Evolutionary conservation across 2,797 vertebrate genomes (phyloP).

Genomic region (Chelmon rostratus): DNA sequence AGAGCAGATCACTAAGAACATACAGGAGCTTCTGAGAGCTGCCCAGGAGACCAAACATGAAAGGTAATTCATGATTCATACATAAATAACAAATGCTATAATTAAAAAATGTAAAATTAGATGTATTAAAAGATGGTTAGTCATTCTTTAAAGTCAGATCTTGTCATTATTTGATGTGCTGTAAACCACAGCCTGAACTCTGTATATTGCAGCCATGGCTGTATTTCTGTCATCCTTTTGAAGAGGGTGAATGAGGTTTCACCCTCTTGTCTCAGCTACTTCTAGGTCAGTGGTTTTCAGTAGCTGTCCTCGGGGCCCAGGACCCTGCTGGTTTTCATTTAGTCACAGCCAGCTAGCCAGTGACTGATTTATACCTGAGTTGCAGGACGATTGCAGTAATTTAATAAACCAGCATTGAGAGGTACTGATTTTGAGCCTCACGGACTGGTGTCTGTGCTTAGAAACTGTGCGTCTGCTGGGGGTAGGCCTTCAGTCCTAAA

Average conservation of each 20-base stretch:
- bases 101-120: background rate
- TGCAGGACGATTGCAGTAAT: background rate
- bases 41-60: slow-evolving; percentile 98
- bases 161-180: background rate
- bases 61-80: slow-evolving; percentile 82
- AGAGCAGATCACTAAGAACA: slow-evolving; percentile 99
- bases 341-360: slow-evolving; percentile 22
- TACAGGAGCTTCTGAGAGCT: slow-evolving; percentile 95
- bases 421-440: slow-evolving; percentile 30
- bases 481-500: slow-evolving; percentile 35
- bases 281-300: slow-evolving; percentile 65
- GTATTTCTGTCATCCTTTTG: slow-evolving; percentile 16
- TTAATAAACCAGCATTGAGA: slow-evolving; percentile 22
- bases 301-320: slow-evolving; percentile 16
- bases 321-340: slow-evolving; percentile 13
- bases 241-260: slow-evolving; percentile 23
- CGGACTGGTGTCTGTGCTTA: slow-evolving; percentile 80
- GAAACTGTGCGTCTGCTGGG: slow-evolving; percentile 73
- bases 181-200: background rate
- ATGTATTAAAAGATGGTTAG: background rate
- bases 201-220: background rate
- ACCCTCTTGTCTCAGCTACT: slow-evolving; percentile 46
- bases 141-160: too few relatives aligned
- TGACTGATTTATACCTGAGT: slow-evolving; percentile 11
- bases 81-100: background rate